Conservation (phyloP, 2,888 invertebrate species). For the Troides helena region DNA sequence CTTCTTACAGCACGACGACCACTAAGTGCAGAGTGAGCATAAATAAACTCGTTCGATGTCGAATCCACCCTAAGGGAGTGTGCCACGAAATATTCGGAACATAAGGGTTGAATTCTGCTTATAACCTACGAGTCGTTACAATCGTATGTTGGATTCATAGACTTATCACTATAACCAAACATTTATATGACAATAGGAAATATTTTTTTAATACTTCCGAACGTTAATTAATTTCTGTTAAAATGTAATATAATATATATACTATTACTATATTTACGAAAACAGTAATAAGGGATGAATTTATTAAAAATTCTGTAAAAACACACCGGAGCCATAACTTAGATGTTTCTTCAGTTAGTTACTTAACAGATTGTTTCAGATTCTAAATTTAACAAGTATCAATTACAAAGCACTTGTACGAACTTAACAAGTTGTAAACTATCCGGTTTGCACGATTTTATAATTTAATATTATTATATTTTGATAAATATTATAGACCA, state of each 20-base stretch:
- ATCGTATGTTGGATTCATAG: too few relatives aligned
- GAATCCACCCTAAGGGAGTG: conserved; percentile 56
- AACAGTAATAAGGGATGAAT: conserved; percentile 31
- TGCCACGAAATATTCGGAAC: conserved; percentile 41
- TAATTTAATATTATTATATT: too few relatives aligned
- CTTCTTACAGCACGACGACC: conserved; percentile 77
- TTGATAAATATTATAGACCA: too few relatives aligned
- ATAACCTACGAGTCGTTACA: neutral
- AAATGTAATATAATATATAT: conserved; percentile 33
- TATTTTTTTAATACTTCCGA: neutral
- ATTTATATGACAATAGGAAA: neutral
- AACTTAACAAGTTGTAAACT: too few relatives aligned
- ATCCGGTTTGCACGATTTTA: too few relatives aligned
- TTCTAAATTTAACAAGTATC: too few relatives aligned
- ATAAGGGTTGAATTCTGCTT: neutral
- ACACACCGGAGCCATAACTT: too few relatives aligned
- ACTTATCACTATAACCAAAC: neutral
- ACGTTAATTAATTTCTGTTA: conserved; percentile 41
- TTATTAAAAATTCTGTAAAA: too few relatives aligned
- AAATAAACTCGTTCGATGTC: conserved; percentile 55
- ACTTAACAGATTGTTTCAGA: too few relatives aligned
- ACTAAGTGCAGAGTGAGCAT: conserved; percentile 78
- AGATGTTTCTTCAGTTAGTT: too few relatives aligned
- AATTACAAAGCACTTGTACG: too few relatives aligned
- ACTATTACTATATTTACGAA: conserved; percentile 36